phyloP scores from a whole-genome alignment of 1,140 invertebrate species.

The Pinna nobilis region DNA sequence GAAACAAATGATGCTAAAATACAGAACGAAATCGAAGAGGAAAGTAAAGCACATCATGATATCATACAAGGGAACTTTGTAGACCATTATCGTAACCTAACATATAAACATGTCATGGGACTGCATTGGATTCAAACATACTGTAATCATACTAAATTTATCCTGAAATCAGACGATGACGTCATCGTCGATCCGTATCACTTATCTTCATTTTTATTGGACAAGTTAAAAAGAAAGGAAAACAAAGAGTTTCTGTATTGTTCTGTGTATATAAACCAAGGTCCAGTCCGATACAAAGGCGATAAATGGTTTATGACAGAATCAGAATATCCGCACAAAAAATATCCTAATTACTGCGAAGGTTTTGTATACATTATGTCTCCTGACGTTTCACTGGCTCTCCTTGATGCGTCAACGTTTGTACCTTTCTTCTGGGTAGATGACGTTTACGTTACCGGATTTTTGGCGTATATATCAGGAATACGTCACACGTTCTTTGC shows the following conservation, averaged over 20 bases:
- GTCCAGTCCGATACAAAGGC: conserved; percentile 50
- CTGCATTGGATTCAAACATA: conserved; percentile 86
- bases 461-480: too few species aligned
- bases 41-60: conserved; percentile 81
- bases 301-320: conserved; percentile 73
- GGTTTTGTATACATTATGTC: conserved; percentile 73
- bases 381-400: conserved; percentile 59
- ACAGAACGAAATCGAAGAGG: conserved; percentile 60
- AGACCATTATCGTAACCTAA: conserved; percentile 89
- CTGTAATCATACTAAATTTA: conserved; percentile 66
- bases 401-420: conserved; percentile 56
- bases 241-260: not conserved
- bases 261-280: not conserved
- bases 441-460: too few species aligned
- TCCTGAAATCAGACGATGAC: conserved; percentile 48
- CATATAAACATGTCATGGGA: conserved; percentile 89
- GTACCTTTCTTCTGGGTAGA: conserved; percentile 70
- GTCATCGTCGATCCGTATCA: conserved; percentile 40
- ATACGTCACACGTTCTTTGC: too few species aligned
- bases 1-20: too few species aligned
- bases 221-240: not conserved
- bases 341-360: conserved; percentile 73
- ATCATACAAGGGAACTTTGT: conserved; percentile 86
- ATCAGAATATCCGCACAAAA: conserved; percentile 64
- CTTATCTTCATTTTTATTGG: not conserved